Evolutionary conservation across 2,797 vertebrate species (phyloP).

Genomic region (Xenopus petersii): DNA sequence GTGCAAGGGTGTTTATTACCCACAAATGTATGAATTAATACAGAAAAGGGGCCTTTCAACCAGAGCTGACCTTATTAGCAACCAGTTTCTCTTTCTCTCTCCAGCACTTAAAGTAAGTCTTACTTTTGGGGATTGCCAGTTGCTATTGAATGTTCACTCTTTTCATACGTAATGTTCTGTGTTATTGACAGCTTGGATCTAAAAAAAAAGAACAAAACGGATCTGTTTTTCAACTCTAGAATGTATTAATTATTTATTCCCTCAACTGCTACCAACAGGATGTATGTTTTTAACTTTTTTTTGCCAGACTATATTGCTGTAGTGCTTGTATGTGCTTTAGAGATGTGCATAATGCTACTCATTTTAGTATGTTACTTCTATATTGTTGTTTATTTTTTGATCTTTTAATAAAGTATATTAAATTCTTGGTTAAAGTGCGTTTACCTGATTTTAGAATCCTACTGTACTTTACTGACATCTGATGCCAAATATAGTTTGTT

Average conservation of each 20-base stretch:
- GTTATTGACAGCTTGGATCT: too few relatives aligned
- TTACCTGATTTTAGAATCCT: too few relatives aligned
- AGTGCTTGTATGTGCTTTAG: conserved; percentile 86
- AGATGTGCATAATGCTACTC: conserved; percentile 83
- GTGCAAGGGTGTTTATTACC: too few relatives aligned
- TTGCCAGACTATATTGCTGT: conserved; percentile 74
- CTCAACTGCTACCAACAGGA: conserved; percentile 79
- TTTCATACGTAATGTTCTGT: neutral
- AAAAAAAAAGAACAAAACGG: neutral
- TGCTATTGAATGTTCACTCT: conserved; percentile 44
- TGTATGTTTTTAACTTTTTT: conserved; percentile 63
- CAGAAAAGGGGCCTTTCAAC: too few relatives aligned
- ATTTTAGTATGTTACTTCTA: conserved; percentile 87
- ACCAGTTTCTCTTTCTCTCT: neutral
- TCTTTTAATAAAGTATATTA: conserved; percentile 91
- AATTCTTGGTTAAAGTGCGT: conserved; percentile 61
- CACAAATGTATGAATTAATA: too few relatives aligned
- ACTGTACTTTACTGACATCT: too few relatives aligned
- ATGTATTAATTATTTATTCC: conserved; percentile 65
- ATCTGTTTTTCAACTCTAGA: conserved; percentile 52
- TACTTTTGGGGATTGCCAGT: conserved; percentile 33
- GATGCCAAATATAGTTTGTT: too few relatives aligned
- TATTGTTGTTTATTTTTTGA: conserved; percentile 90
- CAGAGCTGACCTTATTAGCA: neutral
- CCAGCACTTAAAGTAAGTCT: neutral